These are phyloP conservation scores for Mugil cephalus DNA, from an alignment of 2,113 vertebrate species.

Conservation along the genomic window DNA sequence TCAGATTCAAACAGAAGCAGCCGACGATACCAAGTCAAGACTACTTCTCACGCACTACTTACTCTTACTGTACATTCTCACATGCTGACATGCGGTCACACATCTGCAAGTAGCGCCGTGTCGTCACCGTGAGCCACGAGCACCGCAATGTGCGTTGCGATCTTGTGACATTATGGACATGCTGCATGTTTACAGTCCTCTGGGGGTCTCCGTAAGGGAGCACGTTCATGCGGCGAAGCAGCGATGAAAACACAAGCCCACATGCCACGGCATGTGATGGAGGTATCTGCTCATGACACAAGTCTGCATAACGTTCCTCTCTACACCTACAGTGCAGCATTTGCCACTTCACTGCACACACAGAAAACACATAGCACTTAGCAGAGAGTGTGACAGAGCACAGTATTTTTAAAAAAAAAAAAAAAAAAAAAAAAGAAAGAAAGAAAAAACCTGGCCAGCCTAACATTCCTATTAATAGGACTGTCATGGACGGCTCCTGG, in stretches of 20 bases:
- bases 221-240: conserved; percentile 14
- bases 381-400: conserved; percentile 58
- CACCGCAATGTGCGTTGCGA: conserved; percentile 2
- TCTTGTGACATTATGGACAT: conserved; percentile 1
- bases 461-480: conserved; percentile 73
- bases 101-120: conserved; percentile 37
- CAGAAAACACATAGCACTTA: conserved; percentile 64
- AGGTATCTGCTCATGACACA: conserved; percentile 38
- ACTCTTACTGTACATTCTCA: conserved; percentile 10
- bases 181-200: conserved; percentile 32
- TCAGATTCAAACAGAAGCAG: conserved; percentile 42
- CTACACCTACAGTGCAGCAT: conserved; percentile 50
- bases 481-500: conserved; percentile 65
- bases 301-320: conserved; percentile 30
- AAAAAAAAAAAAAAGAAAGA: too few species aligned
- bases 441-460: conserved; percentile 44
- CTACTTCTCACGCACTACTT: conserved; percentile 13
- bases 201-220: conserved; percentile 23
- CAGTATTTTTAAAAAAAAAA: conserved; percentile 61
- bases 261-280: conserved; percentile 67
- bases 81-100: conserved; percentile 37
- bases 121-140: conserved; percentile 26
- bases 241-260: conserved; percentile 56
- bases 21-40: conserved; percentile 34
- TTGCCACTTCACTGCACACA: conserved; percentile 60